phyloP scores from a whole-genome alignment of 2,888 invertebrate species.

The Leptinotarsa tumamoca region DNA sequence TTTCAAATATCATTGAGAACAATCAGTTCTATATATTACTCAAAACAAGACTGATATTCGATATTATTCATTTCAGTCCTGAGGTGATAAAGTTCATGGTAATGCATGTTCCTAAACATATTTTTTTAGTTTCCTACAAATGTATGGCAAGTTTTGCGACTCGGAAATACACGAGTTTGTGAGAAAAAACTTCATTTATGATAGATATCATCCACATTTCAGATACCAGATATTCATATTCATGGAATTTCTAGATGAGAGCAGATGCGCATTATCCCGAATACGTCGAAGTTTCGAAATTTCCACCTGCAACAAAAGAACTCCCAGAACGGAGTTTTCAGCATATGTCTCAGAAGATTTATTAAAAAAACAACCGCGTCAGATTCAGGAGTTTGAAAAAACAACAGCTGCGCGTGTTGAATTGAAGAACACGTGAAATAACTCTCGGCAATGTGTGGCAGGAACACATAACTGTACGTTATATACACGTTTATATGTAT shows the following conservation, averaged over 20 bases:
- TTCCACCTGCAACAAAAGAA: not conserved
- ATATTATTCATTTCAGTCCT: too few relatives aligned
- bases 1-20: too few relatives aligned
- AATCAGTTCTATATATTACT: too few relatives aligned
- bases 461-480: conserved; percentile 7
- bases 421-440: conserved; percentile 22
- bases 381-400: conserved; percentile 18
- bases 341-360: conserved; percentile 6
- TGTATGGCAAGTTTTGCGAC: too few relatives aligned
- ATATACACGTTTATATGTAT: conserved; percentile 18
- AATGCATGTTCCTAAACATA: too few relatives aligned
- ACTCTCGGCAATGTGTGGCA: conserved; percentile 15
- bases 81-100: too few relatives aligned
- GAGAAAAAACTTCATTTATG: too few relatives aligned
- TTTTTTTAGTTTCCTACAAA: too few relatives aligned
- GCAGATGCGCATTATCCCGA: conserved; percentile 3
- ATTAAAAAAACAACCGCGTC: conserved; percentile 18
- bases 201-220: not conserved
- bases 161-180: too few relatives aligned
- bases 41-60: too few relatives aligned
- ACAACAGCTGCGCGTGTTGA: conserved; percentile 23
- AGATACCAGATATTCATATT: not conserved
- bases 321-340: not conserved
- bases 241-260: not conserved
- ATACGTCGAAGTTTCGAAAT: conserved; percentile 13